phyloP scores from a whole-genome alignment of 2,797 vertebrate genomes.

The Pseudochirops corinnae region DNA sequence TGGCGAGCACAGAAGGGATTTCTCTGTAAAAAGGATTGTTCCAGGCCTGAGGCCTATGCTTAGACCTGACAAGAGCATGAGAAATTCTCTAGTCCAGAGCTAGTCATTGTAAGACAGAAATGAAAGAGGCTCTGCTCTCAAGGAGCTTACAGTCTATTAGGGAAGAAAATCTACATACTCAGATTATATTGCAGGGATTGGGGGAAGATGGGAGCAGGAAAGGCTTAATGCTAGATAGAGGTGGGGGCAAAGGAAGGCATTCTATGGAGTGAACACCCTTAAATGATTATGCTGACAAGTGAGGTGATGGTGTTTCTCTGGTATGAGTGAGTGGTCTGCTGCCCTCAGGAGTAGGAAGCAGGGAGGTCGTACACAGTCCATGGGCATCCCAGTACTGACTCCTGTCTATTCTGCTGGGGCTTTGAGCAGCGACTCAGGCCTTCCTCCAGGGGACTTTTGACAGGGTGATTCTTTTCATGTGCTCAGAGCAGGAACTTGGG shows the following conservation, averaged over 20 bases:
- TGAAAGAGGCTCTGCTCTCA: neutral
- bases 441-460: neutral
- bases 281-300: too few species aligned
- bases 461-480: fast-evolving
- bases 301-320: neutral
- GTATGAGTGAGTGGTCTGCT: neutral
- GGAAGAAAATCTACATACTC: neutral
- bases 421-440: neutral
- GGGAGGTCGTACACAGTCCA: neutral
- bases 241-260: too few species aligned
- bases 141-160: neutral
- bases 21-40: neutral
- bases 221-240: neutral
- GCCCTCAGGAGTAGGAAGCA: neutral
- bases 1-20: neutral
- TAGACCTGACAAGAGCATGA: neutral
- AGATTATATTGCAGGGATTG: too few species aligned
- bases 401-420: neutral
- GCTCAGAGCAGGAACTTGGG: neutral
- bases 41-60: neutral
- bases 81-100: neutral
- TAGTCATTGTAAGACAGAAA: neutral
- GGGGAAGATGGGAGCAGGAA: neutral
- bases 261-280: too few species aligned
- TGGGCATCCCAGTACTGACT: neutral